Base-by-base conservation (phyloP, 2,888 invertebrate genomes). In the Steinernema carpocapsae region DNA sequence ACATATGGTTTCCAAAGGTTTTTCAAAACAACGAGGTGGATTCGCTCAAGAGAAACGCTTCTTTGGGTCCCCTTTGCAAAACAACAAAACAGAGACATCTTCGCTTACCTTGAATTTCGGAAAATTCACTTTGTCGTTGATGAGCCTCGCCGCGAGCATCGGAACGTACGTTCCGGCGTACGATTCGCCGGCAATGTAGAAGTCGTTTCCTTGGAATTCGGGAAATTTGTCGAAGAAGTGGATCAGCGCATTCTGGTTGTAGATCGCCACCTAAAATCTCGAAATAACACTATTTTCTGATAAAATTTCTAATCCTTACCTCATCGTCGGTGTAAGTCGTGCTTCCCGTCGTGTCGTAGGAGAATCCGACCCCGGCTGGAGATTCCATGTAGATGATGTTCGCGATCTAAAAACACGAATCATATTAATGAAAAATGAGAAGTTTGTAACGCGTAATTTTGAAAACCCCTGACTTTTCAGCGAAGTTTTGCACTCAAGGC, bases 311-410 rank as follows among this genome's bases (percentile, higher is more conserved):
- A 37, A 37, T n/a, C 51, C 37, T 14, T 29, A 80, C 83, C 72
- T 82, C 78, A 19, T 79, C 82, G 72, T 84, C 83, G 19, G 77
- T 84, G 70, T 78, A 84, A 0, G 77, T 79, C 0, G 74, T 56
- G 22, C 82, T 80, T 12, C 56, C 45, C 19, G 79, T 88, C 22
- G 78, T 82, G 14, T 88, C 82, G 78, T 89, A 89, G 0, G 90
- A 90, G 79, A 87, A 90, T 0, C 90, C 90, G 43, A 90, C 90
- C 29, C 90, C 90, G 22, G 90, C 90, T 19, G 90, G 90, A 0
- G 90, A 88, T 80, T 90, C 90, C 77, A 90, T 77, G 78, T 88
- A 90, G 73, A 90, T 79, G 76, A 90, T 88, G 79, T 89, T 90
- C 32, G 90, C 89, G 29, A 88, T 81, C 89, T 90, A 70, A 14